A percentile compares a stretch with the other conserved stretches of the same genome.
phyloP scores from a whole-genome alignment of 64 coral and sea anemone species.

The Montipora cactus region DNA sequence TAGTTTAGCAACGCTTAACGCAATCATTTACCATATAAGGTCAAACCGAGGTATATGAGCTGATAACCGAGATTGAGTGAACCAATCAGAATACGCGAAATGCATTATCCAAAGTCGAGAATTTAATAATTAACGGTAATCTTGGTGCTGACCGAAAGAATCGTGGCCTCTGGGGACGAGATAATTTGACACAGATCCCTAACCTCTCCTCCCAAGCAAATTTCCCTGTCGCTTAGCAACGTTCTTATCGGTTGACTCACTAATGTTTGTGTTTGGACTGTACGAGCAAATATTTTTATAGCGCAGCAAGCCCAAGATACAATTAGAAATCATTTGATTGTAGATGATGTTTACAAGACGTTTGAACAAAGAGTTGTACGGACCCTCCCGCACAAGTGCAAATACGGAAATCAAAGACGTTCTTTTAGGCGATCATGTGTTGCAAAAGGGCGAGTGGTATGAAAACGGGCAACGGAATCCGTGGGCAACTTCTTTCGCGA shows the following conservation, averaged over 20 bases:
- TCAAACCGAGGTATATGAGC: too few relatives aligned
- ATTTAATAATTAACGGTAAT: too few relatives aligned
- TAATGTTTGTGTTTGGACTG: background rate
- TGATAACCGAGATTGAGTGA: too few relatives aligned
- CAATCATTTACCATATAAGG: too few relatives aligned
- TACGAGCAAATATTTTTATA: background rate
- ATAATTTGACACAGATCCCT: too few relatives aligned
- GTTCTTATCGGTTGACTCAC: background rate
- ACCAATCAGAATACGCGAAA: too few relatives aligned
- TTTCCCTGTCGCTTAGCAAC: conserved; percentile 14
- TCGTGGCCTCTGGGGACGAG: too few relatives aligned
- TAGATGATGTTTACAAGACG: conserved; percentile 9
- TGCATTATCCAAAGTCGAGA: too few relatives aligned
- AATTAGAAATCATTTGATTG: conserved; percentile 2
- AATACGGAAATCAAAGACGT: conserved; percentile 83
- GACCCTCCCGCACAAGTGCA: conserved; percentile 75
- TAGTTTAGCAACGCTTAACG: too few relatives aligned
- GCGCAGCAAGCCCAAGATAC: background rate
- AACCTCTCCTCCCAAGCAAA: background rate
- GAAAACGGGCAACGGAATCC: conserved; percentile 17
- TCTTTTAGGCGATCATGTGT: conserved; percentile 67
- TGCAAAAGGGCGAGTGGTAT: conserved; percentile 86
- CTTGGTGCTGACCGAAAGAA: too few relatives aligned
- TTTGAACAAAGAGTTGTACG: conserved; percentile 72
- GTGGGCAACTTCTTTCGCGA: conserved; percentile 71